phyloP scores from a whole-genome alignment of 2,888 invertebrate species.

The Bellardia bayeri region DNA sequence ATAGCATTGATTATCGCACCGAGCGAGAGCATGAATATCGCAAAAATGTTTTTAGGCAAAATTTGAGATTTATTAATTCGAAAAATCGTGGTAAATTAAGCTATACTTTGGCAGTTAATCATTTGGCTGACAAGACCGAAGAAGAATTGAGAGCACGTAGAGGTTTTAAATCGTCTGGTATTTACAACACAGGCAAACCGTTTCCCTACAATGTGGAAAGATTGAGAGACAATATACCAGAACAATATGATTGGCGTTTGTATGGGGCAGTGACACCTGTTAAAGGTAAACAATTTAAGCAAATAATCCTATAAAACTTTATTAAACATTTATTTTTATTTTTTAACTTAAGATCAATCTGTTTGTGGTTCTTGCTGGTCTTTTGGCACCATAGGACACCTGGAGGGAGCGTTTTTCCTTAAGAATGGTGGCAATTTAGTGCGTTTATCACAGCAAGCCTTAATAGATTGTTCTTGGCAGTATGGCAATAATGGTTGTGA shows the following conservation, averaged over 20 bases:
- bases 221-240: slow-evolving; percentile 87
- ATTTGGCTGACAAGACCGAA: slow-evolving; percentile 92
- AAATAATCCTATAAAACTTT: too few species aligned
- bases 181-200: slow-evolving; percentile 89
- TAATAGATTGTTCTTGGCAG: slow-evolving; percentile 98
- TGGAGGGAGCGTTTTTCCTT: slow-evolving; percentile 96
- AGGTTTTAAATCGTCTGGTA: slow-evolving; percentile 87
- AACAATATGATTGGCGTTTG: slow-evolving; percentile 94
- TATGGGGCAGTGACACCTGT: slow-evolving; percentile 97
- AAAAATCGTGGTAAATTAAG: slow-evolving; percentile 90
- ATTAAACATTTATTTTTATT: not conserved
- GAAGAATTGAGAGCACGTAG: slow-evolving; percentile 90
- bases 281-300: slow-evolving; percentile 87
- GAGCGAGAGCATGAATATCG: slow-evolving; percentile 89
- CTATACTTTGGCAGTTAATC: slow-evolving; percentile 92
- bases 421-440: slow-evolving; percentile 92
- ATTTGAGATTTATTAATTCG: slow-evolving; percentile 92
- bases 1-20: slow-evolving; percentile 88
- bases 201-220: slow-evolving; percentile 89
- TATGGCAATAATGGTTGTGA: slow-evolving; percentile 98
- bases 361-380: slow-evolving; percentile 99
- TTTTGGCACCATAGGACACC: slow-evolving; percentile 96
- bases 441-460: slow-evolving; percentile 95
- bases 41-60: slow-evolving; percentile 93
- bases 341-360: slow-evolving; percentile 90